Conservation (phyloP, 2,113 vertebrate species). For the Pholis gunnellus region DNA sequence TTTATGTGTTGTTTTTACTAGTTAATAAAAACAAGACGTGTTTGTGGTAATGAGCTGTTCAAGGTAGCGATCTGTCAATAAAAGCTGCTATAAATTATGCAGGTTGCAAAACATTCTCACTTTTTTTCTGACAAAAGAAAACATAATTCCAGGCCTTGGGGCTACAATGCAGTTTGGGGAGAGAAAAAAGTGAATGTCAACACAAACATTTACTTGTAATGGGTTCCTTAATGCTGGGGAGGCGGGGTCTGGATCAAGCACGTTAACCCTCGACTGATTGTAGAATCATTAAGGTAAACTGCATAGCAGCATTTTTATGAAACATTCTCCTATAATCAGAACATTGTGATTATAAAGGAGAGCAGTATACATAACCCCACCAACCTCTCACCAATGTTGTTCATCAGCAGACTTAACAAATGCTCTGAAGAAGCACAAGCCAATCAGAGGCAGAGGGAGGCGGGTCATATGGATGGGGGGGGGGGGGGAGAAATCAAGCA, state of each 20-base stretch:
- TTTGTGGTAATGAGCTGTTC: background rate
- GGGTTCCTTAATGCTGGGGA: background rate
- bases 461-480: background rate
- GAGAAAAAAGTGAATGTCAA: background rate
- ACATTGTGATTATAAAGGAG: background rate
- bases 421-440: background rate
- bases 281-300: background rate
- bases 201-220: slow-evolving; percentile 1
- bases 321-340: background rate
- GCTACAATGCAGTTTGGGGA: background rate
- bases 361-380: background rate
- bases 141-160: background rate
- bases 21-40: background rate
- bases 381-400: background rate
- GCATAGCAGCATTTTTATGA: background rate
- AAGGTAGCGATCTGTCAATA: slow-evolving; percentile 21
- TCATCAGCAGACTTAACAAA: background rate
- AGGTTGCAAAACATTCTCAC: background rate
- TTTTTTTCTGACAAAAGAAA: background rate
- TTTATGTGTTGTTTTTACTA: background rate
- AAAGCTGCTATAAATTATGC: slow-evolving; percentile 21
- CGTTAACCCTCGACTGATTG: background rate
- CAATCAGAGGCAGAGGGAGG: background rate
- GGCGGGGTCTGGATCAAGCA: background rate
- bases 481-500: no score